phyloP scores from a whole-genome alignment of 2,797 vertebrate species.

The Galago senegalensis region DNA sequence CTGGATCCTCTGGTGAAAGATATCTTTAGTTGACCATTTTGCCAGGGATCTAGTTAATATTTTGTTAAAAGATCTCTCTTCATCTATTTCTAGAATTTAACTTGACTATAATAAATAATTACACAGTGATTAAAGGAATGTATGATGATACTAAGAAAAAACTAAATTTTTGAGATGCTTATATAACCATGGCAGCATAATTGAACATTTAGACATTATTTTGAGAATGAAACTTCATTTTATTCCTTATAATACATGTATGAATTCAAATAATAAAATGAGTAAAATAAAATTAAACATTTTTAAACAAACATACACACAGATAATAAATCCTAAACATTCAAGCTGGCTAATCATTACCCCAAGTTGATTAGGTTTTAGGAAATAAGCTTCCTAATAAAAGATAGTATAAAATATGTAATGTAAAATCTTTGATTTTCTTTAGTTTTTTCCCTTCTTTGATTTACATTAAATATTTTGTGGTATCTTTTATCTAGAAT shows the following conservation, averaged over 20 bases:
- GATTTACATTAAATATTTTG: background rate
- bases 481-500: background rate
- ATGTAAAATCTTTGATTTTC: background rate
- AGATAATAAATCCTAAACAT: background rate
- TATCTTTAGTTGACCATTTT: too few relatives aligned
- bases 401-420: background rate
- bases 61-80: background rate
- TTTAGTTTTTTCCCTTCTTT: background rate
- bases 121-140: background rate
- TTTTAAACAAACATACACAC: background rate
- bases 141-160: background rate
- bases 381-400: background rate
- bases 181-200: background rate
- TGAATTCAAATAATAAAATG: conserved; percentile 30
- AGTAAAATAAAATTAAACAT: background rate
- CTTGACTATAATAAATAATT: background rate
- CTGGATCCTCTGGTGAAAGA: too few relatives aligned
- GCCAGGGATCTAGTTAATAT: background rate
- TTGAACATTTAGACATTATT: background rate
- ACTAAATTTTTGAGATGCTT: background rate
- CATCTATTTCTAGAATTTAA: background rate
- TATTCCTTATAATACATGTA: background rate
- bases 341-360: background rate
- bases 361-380: background rate
- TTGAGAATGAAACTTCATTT: background rate